Conservation (phyloP, 2,888 invertebrate genomes). For the Zhengitettix transpicula region DNA sequence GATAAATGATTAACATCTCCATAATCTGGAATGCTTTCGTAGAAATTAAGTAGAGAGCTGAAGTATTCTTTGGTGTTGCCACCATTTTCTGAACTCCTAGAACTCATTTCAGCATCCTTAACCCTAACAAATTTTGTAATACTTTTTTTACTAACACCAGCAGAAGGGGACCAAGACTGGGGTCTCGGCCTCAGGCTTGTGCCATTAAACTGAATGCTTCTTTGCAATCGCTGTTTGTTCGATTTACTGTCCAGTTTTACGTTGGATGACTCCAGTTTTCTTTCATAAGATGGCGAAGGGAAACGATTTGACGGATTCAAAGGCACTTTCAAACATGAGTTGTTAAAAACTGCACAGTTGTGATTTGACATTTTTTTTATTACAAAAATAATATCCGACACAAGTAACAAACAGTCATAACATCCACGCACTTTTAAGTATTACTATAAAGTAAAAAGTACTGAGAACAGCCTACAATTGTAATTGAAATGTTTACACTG, state of each 20-base stretch:
- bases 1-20: constrained; percentile 59
- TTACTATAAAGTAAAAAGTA: no score
- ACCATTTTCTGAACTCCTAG: background rate
- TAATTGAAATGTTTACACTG: no score
- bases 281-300: constrained; percentile 1
- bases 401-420: no score
- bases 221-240: no score
- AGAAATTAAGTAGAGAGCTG: constrained; percentile 49
- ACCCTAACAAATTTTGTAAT: background rate
- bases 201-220: no score
- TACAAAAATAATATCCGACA: no score
- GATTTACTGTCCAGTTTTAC: background rate
- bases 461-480: no score
- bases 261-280: background rate
- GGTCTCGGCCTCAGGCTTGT: background rate
- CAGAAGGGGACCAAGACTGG: background rate
- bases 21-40: constrained; percentile 65
- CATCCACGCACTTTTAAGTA: no score
- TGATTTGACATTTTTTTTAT: background rate
- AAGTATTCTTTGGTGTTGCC: constrained; percentile 26
- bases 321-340: constrained; percentile 1
- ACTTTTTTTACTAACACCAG: background rate
- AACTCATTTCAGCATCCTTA: background rate
- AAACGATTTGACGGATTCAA: constrained; percentile 2
- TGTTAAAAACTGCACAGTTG: background rate